Evolutionary conservation across 2,888 invertebrate species (phyloP).

Genomic region (Drosophila borborema): DNA sequence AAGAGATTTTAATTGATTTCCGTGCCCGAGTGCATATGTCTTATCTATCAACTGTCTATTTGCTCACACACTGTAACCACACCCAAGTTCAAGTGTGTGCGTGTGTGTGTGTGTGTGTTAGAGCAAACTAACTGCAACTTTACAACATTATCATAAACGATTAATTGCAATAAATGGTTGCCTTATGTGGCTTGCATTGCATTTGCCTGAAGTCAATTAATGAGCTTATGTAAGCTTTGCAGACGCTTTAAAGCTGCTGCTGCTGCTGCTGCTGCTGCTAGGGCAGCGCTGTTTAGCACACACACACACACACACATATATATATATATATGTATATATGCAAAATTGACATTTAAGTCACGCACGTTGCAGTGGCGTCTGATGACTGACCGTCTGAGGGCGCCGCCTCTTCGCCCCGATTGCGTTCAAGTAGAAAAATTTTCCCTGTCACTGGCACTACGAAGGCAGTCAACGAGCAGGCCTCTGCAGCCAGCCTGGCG

Average conservation of each 20-base stretch:
- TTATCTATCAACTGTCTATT: conserved; percentile 65
- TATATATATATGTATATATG: background rate
- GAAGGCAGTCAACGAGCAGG: conserved; percentile 20
- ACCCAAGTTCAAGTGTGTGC: conserved; percentile 13
- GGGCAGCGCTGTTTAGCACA: conserved; percentile 25
- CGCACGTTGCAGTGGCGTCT: conserved; percentile 37
- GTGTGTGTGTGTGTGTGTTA: conserved; percentile 6
- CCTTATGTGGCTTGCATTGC: background rate
- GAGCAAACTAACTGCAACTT: background rate
- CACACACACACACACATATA: no score
- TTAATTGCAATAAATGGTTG: background rate
- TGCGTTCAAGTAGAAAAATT: conserved; percentile 49
- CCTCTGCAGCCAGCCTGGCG: conserved; percentile 1
- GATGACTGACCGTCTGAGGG: background rate
- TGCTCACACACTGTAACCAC: conserved; percentile 40
- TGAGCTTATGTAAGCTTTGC: conserved; percentile 8
- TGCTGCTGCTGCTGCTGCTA: conserved; percentile 5
- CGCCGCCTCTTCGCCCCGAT: background rate
- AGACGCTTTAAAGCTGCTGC: conserved; percentile 10
- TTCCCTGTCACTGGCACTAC: conserved; percentile 41
- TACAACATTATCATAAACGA: conserved; percentile 1
- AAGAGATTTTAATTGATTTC: conserved; percentile 83
- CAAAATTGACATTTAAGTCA: conserved; percentile 67
- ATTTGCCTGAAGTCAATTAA: conserved; percentile 16
- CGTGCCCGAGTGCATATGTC: conserved; percentile 78